Evolutionary conservation across 1,140 invertebrate genomes (phyloP).

Genomic region (Sitodiplosis mosellana): DNA sequence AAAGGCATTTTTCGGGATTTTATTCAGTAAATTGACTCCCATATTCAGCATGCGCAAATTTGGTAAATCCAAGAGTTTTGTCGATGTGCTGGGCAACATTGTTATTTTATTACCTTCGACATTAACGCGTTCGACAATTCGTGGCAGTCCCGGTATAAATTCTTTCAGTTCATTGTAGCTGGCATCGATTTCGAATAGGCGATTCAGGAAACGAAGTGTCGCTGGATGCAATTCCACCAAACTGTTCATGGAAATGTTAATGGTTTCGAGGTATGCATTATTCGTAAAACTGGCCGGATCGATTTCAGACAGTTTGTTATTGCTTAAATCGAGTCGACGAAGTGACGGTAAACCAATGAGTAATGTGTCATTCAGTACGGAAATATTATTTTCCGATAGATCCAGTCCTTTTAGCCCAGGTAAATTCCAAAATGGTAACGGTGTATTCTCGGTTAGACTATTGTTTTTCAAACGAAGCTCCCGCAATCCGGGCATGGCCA

Average conservation of each 20-base stretch:
- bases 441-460: constrained; percentile 41
- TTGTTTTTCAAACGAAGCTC: constrained; percentile 65
- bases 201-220: constrained; percentile 50
- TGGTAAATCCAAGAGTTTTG: constrained; percentile 47
- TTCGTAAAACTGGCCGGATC: constrained; percentile 52
- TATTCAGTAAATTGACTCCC: constrained; percentile 55
- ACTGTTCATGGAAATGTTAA: constrained; percentile 60
- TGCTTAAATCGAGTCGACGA: constrained; percentile 55
- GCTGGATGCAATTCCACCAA: constrained; percentile 44
- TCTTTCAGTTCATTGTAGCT: constrained; percentile 53
- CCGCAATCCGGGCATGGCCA: constrained; percentile 59
- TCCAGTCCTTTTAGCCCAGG: constrained; percentile 65
- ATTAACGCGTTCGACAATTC: constrained; percentile 58
- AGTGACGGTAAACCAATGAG: constrained; percentile 56
- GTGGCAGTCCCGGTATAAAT: constrained; percentile 50
- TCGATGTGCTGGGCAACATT: constrained; percentile 36
- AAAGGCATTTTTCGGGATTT: constrained; percentile 42
- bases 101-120: constrained; percentile 54
- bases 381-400: constrained; percentile 56
- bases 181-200: constrained; percentile 60
- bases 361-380: constrained; percentile 45
- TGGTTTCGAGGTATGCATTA: constrained; percentile 48
- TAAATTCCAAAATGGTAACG: constrained; percentile 59
- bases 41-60: constrained; percentile 52
- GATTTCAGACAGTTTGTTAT: constrained; percentile 49